A percentile compares a stretch with the other conserved stretches of the same genome.
Conservation (phyloP, 2,113 vertebrate species). For the Empidonax traillii region DNA sequence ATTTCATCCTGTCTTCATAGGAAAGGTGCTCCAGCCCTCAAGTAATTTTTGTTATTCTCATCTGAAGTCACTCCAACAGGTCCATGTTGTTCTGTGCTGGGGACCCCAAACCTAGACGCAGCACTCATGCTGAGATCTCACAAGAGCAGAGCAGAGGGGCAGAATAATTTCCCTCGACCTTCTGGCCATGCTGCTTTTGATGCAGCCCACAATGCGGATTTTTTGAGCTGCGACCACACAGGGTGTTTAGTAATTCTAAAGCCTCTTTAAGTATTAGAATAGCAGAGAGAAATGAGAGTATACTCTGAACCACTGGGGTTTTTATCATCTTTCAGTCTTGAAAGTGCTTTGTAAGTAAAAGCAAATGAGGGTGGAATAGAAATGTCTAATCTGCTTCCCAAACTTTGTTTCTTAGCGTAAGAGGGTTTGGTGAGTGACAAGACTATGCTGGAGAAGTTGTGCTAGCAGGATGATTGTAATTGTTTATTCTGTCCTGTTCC, state of each 20-base stretch:
- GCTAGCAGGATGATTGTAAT: not conserved
- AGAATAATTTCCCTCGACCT: not conserved
- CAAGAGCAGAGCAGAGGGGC: not conserved
- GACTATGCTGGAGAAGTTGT: not conserved
- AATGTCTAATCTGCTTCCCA: not conserved
- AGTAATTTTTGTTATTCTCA: not conserved
- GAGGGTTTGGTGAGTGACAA: not conserved
- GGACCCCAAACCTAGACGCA: not conserved
- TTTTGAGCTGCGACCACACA: not conserved
- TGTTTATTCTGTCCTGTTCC: conserved; percentile 37
- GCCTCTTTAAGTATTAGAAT: not conserved
- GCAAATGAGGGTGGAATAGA: not conserved
- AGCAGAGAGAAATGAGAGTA: not conserved
- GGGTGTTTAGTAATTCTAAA: not conserved
- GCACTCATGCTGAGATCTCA: not conserved
- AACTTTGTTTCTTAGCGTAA: not conserved
- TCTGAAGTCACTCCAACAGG: not conserved
- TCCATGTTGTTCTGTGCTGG: not conserved
- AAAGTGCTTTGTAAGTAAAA: not conserved
- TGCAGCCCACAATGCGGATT: not conserved
- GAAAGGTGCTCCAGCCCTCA: not conserved
- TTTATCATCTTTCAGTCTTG: not conserved
- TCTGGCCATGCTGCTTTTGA: not conserved
- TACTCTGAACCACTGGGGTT: accelerated
- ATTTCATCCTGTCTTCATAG: not conserved